Evolutionary conservation across 2,888 invertebrate genomes (phyloP).

Genomic region (Apamea anceps): DNA sequence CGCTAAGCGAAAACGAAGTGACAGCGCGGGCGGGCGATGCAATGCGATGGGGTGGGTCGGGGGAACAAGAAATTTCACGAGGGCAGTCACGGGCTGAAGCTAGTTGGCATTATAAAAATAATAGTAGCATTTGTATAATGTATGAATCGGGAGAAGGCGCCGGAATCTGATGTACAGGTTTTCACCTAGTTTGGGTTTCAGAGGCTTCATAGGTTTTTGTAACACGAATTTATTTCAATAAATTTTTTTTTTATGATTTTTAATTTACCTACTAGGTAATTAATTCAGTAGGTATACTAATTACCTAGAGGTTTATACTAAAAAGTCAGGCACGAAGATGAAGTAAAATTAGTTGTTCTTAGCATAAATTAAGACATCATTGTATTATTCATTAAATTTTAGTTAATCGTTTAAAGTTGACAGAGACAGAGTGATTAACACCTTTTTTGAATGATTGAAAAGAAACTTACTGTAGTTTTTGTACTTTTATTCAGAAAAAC

Average conservation of each 20-base stretch:
- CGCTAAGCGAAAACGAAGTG: too few relatives aligned
- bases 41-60: too few relatives aligned
- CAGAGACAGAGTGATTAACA: not conserved
- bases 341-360: not conserved
- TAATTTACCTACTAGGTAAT: not conserved
- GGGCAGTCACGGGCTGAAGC: too few relatives aligned
- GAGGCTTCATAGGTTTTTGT: too few relatives aligned
- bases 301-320: slow-evolving; percentile 1
- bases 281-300: slow-evolving; percentile 7
- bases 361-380: slow-evolving; percentile 12
- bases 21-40: too few relatives aligned
- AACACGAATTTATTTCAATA: too few relatives aligned
- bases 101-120: not conserved
- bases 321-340: not conserved
- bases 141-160: too few relatives aligned
- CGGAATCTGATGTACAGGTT: too few relatives aligned
- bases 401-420: slow-evolving; percentile 14
- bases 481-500: not conserved
- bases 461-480: not conserved
- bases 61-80: too few relatives aligned
- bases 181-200: too few relatives aligned
- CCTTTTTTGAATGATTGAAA: not conserved
- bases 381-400: slow-evolving; percentile 15
- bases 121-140: not conserved
- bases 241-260: not conserved